These are phyloP conservation scores for Mormoops blainvillei DNA, from an alignment of 2,113 vertebrate genomes.

Conservation along the genomic window DNA sequence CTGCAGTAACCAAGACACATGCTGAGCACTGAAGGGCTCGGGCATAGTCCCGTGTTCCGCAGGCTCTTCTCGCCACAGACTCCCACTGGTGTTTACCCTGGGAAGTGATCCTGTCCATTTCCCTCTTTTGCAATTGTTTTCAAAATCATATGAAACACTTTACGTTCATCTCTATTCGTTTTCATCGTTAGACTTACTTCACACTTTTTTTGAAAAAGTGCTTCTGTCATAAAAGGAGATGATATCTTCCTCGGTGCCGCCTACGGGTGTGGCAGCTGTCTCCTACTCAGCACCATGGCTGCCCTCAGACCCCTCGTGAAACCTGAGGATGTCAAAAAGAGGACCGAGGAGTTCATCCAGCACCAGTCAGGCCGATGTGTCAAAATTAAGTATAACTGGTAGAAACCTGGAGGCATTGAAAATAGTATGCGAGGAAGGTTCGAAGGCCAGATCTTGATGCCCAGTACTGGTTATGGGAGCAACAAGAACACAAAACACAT, in stretches of 20 bases:
- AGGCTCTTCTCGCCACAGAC: neutral
- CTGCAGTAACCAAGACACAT: rapidly evolving
- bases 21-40: neutral
- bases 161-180: neutral
- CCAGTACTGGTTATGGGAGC: neutral
- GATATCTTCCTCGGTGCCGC: neutral
- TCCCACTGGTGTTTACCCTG: neutral
- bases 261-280: neutral
- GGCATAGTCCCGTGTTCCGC: neutral
- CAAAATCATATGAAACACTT: neutral
- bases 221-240: neutral
- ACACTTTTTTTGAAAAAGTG: neutral
- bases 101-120: neutral
- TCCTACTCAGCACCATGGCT: neutral
- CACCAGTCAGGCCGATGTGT: neutral
- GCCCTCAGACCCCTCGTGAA: no score
- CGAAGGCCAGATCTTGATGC: neutral
- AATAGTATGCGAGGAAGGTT: neutral
- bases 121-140: neutral
- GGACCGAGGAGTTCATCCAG: no score
- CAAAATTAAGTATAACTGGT: neutral
- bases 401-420: neutral
- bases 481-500: neutral
- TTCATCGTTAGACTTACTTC: neutral
- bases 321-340: no score